phyloP scores from a whole-genome alignment of 2,888 invertebrate species.

The Uropetala carovei region DNA sequence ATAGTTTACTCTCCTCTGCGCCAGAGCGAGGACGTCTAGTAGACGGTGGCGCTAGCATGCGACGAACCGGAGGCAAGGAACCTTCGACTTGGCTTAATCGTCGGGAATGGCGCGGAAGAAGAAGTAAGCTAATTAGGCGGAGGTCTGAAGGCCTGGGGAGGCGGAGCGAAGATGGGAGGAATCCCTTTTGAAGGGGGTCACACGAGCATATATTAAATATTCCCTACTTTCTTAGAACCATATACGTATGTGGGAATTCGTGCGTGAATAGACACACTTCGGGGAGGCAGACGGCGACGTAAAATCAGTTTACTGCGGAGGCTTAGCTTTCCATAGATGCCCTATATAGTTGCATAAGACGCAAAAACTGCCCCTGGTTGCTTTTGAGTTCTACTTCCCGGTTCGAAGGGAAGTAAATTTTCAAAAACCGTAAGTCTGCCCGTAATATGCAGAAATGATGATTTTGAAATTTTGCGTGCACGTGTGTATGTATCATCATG shows the following conservation, averaged over 20 bases:
- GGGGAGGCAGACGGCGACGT: background rate
- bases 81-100: background rate
- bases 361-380: no score
- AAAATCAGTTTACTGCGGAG: background rate
- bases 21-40: background rate
- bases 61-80: background rate
- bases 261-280: background rate
- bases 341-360: slow-evolving; percentile 3
- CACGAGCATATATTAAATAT: background rate
- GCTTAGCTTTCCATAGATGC: background rate
- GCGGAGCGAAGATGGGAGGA: background rate
- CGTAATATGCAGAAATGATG: no score
- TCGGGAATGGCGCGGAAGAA: background rate
- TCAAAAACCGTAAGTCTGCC: no score
- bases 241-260: background rate
- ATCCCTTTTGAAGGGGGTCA: background rate
- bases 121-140: slow-evolving; percentile 50
- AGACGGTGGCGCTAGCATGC: background rate
- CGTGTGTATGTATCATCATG: no score
- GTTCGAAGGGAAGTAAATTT: no score
- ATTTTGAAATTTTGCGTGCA: no score
- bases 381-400: background rate
- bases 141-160: background rate
- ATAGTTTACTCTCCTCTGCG: background rate
- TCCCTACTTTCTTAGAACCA: background rate